A percentile compares a stretch with the other conserved stretches of the same genome.
Conservation (phyloP, 2,888 invertebrate genomes). For the Tanypteryx hageni region DNA sequence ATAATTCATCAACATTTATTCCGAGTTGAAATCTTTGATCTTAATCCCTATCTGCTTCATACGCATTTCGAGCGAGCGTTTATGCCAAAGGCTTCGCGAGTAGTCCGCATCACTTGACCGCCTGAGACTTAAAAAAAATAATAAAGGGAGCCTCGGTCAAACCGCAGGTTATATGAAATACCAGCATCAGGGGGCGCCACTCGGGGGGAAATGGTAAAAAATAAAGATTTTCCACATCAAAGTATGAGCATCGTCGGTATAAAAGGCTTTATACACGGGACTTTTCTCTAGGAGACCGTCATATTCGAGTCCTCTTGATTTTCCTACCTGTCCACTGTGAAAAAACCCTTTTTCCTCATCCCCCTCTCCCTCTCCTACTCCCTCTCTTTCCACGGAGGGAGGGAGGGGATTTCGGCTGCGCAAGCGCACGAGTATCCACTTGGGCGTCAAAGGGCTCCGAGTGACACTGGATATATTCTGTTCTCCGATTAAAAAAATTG, state of each 20-base stretch:
- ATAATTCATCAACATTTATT: constrained; percentile 33
- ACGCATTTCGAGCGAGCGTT: neutral
- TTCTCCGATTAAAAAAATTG: neutral
- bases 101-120: constrained; percentile 44
- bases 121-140: constrained; percentile 44
- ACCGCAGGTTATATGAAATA: constrained; percentile 37
- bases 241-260: constrained; percentile 54
- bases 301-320: constrained; percentile 46
- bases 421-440: constrained; percentile 46
- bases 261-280: constrained; percentile 27
- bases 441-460: constrained; percentile 37
- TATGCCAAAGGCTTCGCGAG: neutral
- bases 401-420: neutral
- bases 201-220: constrained; percentile 8
- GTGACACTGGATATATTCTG: neutral
- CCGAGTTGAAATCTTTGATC: constrained; percentile 22
- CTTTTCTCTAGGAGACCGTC: constrained; percentile 51
- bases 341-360: constrained; percentile 20
- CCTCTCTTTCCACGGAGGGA: neutral
- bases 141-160: constrained; percentile 21
- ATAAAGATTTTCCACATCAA: constrained; percentile 42
- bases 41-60: neutral
- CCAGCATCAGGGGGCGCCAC: neutral
- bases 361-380: no score
- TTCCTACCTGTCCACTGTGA: constrained; percentile 12